Conservation (phyloP, 2,888 invertebrate genomes). For the Dugesia japonica region DNA sequence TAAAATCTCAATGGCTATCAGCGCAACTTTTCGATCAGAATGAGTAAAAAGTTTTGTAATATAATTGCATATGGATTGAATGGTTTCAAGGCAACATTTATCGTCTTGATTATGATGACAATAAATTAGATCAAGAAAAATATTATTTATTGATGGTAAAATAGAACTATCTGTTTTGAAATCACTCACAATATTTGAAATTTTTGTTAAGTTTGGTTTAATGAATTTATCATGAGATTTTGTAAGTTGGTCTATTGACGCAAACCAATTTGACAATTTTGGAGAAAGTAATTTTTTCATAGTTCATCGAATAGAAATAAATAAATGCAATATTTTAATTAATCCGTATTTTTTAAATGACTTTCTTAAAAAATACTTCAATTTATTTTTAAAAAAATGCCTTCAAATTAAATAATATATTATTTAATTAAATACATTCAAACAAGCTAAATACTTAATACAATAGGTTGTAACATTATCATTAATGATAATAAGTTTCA, state of each 20-base stretch:
- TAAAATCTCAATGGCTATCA: background rate
- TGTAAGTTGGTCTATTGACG: background rate
- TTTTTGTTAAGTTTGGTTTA: background rate
- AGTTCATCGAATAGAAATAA: background rate
- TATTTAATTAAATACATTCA: background rate
- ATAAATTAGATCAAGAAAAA: background rate
- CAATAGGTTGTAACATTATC: too few species aligned
- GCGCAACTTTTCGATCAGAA: background rate
- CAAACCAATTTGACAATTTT: background rate
- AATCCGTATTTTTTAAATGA: too few species aligned
- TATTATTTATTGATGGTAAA: background rate
- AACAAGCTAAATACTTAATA: background rate
- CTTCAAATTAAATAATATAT: background rate
- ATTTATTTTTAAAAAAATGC: background rate
- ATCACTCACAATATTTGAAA: background rate
- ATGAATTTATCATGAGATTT: background rate
- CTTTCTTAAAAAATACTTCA: too few species aligned
- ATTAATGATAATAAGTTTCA: too few species aligned
- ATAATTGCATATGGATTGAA: conserved; percentile 2
- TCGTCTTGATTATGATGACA: conserved; percentile 4
- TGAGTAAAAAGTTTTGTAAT: background rate
- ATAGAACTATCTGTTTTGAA: conserved; percentile 6
- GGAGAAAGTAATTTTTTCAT: background rate
- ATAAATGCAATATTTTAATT: too few species aligned
- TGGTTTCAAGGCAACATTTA: conserved; percentile 7